Evolutionary conservation across 2,113 vertebrate species (phyloP).

Genomic region (Phylloscopus trochiloides): DNA sequence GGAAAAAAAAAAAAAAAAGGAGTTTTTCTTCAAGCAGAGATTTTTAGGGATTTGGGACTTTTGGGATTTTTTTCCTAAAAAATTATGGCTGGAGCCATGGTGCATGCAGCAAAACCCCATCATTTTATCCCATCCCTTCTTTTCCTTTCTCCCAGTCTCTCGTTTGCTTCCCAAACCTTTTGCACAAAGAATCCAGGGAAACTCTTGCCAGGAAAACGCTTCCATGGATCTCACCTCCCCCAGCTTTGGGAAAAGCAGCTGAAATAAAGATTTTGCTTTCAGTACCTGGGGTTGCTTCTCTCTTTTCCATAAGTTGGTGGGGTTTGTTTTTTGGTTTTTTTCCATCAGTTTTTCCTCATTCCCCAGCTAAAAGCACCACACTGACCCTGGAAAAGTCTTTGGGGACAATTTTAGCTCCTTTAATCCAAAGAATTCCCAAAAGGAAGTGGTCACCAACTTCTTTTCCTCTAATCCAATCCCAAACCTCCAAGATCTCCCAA

Average conservation of each 20-base stretch:
- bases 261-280: conserved; percentile 48
- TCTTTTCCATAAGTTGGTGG: rapidly evolving
- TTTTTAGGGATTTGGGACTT: background rate
- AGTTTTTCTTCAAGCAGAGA: background rate
- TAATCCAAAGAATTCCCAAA: background rate
- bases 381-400: background rate
- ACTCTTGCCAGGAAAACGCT: background rate
- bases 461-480: background rate
- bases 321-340: background rate
- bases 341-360: rapidly evolving
- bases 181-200: background rate
- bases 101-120: background rate
- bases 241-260: background rate
- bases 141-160: background rate
- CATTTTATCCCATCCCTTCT: background rate
- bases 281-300: background rate
- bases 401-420: background rate
- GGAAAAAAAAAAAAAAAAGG: background rate
- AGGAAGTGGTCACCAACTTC: background rate
- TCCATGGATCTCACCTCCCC: background rate
- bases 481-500: background rate
- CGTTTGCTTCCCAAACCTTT: background rate
- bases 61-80: background rate
- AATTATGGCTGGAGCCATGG: rapidly evolving
- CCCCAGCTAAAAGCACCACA: background rate